A percentile compares a stretch with the other conserved stretches of the same genome.
Evolutionary conservation across 2,113 vertebrate species (phyloP).

Genomic region (Delphinapterus leucas): DNA sequence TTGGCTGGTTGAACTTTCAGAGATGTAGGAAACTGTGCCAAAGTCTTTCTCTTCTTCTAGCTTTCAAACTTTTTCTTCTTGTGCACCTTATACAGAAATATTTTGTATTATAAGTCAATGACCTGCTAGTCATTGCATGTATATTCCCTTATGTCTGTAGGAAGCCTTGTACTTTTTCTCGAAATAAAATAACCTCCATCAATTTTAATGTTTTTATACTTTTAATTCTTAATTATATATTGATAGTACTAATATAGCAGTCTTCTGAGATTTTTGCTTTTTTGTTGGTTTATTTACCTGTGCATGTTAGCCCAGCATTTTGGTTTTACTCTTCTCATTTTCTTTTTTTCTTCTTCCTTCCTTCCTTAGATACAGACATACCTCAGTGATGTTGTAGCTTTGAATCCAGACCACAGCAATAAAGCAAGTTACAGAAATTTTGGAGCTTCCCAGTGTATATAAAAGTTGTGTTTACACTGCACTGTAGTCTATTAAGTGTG

Average conservation of each 20-base stretch:
- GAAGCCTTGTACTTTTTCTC: not conserved
- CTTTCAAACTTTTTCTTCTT: not conserved
- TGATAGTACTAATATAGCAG: not conserved
- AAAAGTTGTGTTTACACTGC: not conserved
- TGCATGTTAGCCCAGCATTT: not conserved
- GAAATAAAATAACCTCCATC: not conserved
- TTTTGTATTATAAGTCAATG: not conserved
- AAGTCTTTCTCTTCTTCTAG: not conserved
- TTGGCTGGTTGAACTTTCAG: not conserved
- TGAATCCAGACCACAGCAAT: not conserved
- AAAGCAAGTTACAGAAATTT: not conserved
- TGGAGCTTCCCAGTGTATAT: not conserved
- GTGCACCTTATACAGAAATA: not conserved
- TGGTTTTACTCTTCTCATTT: not conserved
- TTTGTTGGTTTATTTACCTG: not conserved
- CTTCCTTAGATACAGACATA: not conserved
- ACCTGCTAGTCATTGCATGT: not conserved
- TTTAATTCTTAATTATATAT: not conserved
- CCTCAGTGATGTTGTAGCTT: not conserved
- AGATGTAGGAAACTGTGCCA: not conserved
- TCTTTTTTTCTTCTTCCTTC: not conserved
- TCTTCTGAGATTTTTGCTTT: not conserved
- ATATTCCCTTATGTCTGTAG: not conserved
- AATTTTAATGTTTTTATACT: not conserved
- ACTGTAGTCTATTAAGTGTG: not conserved